These are phyloP conservation scores for Desmophyllum pertusum DNA, from an alignment of 92 coral and sea anemone species.

Conservation along the genomic window DNA sequence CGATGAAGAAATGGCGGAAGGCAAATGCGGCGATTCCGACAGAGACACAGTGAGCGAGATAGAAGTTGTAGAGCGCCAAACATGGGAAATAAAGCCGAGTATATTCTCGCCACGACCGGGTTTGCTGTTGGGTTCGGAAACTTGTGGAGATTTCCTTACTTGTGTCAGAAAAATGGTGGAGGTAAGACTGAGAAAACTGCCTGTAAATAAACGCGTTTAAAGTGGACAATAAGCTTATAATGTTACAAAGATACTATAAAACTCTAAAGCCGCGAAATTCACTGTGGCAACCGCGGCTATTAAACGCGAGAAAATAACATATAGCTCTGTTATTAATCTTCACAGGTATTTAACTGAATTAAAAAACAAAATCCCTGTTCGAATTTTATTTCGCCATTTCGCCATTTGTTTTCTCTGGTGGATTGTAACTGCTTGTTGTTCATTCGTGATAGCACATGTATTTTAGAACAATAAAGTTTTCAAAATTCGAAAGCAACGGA, in stretches of 20 bases:
- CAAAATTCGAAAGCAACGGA: not conserved
- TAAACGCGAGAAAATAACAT: not conserved
- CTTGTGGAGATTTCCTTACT: slow-evolving; percentile 74
- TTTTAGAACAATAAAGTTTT: not conserved
- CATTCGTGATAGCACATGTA: slow-evolving; percentile 19
- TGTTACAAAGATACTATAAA: not conserved
- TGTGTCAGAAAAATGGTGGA: slow-evolving; percentile 78
- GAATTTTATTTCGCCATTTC: too few species aligned
- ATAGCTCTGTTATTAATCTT: too few species aligned
- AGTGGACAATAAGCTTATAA: not conserved
- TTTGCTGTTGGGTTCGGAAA: slow-evolving; percentile 80
- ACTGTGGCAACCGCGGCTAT: not conserved
- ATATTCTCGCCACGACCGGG: slow-evolving; percentile 70
- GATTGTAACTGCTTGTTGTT: slow-evolving; percentile 11
- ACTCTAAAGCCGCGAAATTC: not conserved
- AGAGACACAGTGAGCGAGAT: slow-evolving; percentile 20
- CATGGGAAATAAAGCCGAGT: slow-evolving; percentile 70
- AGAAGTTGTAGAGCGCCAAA: slow-evolving; percentile 46
- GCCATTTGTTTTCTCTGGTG: not conserved
- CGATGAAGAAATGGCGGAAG: slow-evolving; percentile 6
- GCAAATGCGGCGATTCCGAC: slow-evolving; percentile 15
- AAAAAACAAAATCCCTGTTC: too few species aligned
- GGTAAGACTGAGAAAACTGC: slow-evolving; percentile 38
- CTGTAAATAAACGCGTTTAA: not conserved
- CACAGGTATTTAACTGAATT: not conserved